Evolutionary conservation across 2,888 invertebrate species (phyloP).

Genomic region (Drosophila kambysellisi): DNA sequence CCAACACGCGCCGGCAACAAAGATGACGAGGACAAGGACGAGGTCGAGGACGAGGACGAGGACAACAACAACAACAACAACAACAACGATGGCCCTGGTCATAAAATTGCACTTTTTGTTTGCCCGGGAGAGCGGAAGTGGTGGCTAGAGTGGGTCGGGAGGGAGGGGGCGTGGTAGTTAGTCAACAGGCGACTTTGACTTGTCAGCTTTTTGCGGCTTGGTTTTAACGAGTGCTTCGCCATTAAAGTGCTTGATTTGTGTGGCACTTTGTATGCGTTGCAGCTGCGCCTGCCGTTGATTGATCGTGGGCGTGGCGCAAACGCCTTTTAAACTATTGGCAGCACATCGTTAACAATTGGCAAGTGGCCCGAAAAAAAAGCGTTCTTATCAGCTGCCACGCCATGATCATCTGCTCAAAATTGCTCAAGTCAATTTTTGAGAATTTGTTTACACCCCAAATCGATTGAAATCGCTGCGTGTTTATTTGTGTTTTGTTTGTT

Average conservation of each 20-base stretch:
- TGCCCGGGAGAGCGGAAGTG: slow-evolving; percentile 1
- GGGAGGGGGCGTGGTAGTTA: neutral
- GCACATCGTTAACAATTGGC: slow-evolving; percentile 1
- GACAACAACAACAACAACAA: neutral
- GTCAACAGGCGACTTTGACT: slow-evolving; percentile 14
- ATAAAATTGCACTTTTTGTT: slow-evolving; percentile 13
- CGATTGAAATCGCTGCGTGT: neutral
- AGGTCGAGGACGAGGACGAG: neutral
- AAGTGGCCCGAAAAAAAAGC: neutral
- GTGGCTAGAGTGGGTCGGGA: accelerated
- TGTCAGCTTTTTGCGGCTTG: slow-evolving; percentile 8
- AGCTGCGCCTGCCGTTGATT: slow-evolving; percentile 1
- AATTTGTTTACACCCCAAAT: neutral
- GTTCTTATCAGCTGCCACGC: neutral
- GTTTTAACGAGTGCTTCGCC: neutral
- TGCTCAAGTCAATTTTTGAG: neutral
- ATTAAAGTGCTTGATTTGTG: slow-evolving; percentile 1
- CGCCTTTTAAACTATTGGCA: neutral
- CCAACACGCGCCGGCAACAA: slow-evolving; percentile 36
- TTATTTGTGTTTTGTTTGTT: neutral
- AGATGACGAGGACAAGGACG: neutral
- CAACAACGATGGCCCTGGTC: neutral
- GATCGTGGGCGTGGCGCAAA: slow-evolving; percentile 5
- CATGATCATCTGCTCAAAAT: neutral
- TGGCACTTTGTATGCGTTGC: slow-evolving; percentile 10